These are phyloP conservation scores for Trichopria drosophilae DNA, from an alignment of 2,888 invertebrate species.

Conservation along the genomic window DNA sequence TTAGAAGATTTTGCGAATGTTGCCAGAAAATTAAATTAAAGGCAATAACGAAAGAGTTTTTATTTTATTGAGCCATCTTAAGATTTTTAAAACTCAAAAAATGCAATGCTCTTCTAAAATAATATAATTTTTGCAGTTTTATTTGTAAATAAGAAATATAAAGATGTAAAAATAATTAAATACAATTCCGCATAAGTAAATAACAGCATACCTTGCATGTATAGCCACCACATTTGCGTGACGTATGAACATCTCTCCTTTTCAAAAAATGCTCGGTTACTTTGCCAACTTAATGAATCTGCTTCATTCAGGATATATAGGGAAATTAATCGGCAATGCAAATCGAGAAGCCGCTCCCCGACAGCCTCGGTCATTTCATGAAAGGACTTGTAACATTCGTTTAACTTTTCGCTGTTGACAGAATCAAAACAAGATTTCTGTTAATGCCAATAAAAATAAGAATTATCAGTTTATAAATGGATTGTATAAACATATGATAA, in stretches of 20 bases:
- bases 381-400: constrained; percentile 71
- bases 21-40: too few species aligned
- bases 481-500: neutral
- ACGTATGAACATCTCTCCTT: constrained; percentile 78
- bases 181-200: neutral
- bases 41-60: too few species aligned
- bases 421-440: neutral
- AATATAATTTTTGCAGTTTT: too few species aligned
- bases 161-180: neutral
- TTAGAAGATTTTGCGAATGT: too few species aligned
- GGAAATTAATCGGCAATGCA: constrained; percentile 77
- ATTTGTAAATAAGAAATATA: constrained; percentile 4
- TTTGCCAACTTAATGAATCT: constrained; percentile 77
- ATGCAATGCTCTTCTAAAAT: too few species aligned
- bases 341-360: constrained; percentile 78
- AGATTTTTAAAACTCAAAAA: too few species aligned
- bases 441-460: neutral
- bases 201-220: constrained; percentile 70
- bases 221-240: constrained; percentile 87
- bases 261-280: constrained; percentile 67
- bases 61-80: too few species aligned
- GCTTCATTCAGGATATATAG: constrained; percentile 82
- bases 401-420: constrained; percentile 50
- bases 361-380: constrained; percentile 83
- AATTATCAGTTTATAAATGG: too few species aligned